Percentiles rank a stretch among this genome's conserved stretches.
phyloP scores from a whole-genome alignment of 2,113 vertebrate species.

The Rhadina sibilatrix region DNA sequence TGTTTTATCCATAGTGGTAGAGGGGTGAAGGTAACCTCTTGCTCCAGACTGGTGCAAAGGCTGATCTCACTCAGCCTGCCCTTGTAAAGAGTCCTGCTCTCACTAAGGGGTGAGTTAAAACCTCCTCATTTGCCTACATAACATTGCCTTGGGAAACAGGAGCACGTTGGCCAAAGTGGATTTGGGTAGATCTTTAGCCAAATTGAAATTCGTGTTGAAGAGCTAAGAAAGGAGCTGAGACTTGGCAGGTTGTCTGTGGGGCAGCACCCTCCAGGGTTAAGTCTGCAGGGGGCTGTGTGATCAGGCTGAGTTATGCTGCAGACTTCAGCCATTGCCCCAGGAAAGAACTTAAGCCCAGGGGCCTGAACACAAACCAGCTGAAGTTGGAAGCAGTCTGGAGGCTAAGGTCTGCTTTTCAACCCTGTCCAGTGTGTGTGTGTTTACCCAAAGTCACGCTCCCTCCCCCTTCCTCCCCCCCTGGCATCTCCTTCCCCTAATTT shows the following conservation, averaged over 20 bases:
- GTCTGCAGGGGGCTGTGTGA: neutral
- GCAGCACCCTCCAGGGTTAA: neutral
- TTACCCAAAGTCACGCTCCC: neutral
- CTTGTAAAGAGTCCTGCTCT: neutral
- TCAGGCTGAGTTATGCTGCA: neutral
- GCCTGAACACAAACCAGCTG: neutral
- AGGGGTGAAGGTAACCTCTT: neutral
- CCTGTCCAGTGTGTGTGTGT: neutral
- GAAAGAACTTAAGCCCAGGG: neutral
- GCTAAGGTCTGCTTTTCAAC: neutral
- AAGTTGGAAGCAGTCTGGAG: neutral
- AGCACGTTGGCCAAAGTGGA: neutral
- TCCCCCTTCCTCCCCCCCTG: neutral
- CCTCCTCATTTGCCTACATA: neutral
- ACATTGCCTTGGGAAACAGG: neutral
- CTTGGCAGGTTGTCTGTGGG: neutral
- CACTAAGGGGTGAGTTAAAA: neutral
- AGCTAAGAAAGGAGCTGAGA: neutral
- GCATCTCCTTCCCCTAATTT: neutral
- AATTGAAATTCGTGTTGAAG: neutral
- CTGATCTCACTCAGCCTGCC: neutral
- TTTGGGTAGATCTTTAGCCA: neutral
- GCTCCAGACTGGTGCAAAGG: neutral
- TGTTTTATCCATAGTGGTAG: neutral
- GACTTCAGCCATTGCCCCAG: fast-evolving